A percentile compares a stretch with the other conserved stretches of the same genome.
Conservation (phyloP, 2,113 vertebrate genomes). For the Rhadina sibilatrix region DNA sequence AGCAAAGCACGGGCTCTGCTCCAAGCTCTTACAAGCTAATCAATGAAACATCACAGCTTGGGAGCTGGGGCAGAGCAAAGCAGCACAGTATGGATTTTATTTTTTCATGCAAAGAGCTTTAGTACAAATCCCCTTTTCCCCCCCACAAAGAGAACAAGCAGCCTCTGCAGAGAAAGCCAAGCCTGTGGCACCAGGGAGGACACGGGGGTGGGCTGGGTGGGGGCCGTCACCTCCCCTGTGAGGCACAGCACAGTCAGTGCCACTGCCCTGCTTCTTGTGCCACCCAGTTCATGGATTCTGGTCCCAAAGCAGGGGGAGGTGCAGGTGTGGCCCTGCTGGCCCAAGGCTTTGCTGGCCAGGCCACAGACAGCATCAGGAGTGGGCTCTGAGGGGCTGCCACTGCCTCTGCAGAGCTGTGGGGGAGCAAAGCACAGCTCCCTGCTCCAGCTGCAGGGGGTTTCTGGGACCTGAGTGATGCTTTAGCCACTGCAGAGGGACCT, state of each 20-base stretch:
- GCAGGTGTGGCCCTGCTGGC: neutral
- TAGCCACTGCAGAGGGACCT: neutral
- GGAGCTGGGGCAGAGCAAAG: slow-evolving; percentile 16
- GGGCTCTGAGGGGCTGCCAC: neutral
- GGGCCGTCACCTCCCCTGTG: neutral
- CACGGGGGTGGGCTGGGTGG: neutral
- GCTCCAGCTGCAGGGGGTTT: neutral
- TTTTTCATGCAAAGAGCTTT: slow-evolving; percentile 5
- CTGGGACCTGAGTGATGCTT: neutral
- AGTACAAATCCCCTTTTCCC: neutral
- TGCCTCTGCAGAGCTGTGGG: neutral
- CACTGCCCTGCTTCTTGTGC: neutral
- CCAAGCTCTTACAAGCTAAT: slow-evolving; percentile 42
- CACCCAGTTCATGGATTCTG: accelerated
- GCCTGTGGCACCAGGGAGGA: neutral
- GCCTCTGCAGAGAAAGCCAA: neutral
- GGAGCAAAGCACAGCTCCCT: accelerated
- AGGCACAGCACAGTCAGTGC: neutral
- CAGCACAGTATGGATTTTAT: slow-evolving; percentile 26
- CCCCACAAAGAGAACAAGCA: neutral
- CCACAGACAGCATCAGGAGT: neutral
- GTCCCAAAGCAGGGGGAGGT: neutral
- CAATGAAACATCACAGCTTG: slow-evolving; percentile 48
- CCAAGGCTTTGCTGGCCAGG: neutral
- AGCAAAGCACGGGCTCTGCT: neutral